These are phyloP conservation scores for Etheostoma perlongum DNA, from an alignment of 2,797 vertebrate genomes.

Conservation along the genomic window DNA sequence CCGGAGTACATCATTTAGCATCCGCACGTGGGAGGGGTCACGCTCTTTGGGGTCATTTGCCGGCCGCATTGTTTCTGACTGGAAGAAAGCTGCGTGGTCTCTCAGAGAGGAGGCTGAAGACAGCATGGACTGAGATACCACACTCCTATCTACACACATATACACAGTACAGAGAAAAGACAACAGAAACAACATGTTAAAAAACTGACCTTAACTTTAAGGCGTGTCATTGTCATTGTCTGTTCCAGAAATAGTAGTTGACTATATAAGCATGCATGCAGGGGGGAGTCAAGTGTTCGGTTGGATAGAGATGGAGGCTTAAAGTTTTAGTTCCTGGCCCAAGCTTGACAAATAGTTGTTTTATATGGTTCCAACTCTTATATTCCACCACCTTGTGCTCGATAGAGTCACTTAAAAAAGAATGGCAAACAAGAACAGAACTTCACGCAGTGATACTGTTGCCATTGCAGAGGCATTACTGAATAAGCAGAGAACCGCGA, in stretches of 20 bases:
- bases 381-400: too few species aligned
- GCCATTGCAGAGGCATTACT: too few species aligned
- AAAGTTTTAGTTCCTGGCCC: too few species aligned
- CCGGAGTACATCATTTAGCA: constrained; percentile 94
- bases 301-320: too few species aligned
- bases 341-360: too few species aligned
- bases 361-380: too few species aligned
- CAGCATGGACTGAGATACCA: constrained; percentile 75
- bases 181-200: constrained; percentile 1
- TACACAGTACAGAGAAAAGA: neutral
- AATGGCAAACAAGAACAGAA: too few species aligned
- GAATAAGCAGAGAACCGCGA: too few species aligned
- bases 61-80: constrained; percentile 95
- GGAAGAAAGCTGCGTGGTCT: constrained; percentile 90
- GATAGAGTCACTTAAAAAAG: too few species aligned
- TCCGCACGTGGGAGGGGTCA: constrained; percentile 89
- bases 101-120: constrained; percentile 83
- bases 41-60: constrained; percentile 94
- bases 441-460: too few species aligned
- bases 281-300: too few species aligned
- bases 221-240: neutral
- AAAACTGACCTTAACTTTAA: neutral
- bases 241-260: neutral
- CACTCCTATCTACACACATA: constrained; percentile 77
- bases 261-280: neutral